phyloP scores from a whole-genome alignment of 2,113 vertebrate genomes.

The Muscicapa adusta region DNA sequence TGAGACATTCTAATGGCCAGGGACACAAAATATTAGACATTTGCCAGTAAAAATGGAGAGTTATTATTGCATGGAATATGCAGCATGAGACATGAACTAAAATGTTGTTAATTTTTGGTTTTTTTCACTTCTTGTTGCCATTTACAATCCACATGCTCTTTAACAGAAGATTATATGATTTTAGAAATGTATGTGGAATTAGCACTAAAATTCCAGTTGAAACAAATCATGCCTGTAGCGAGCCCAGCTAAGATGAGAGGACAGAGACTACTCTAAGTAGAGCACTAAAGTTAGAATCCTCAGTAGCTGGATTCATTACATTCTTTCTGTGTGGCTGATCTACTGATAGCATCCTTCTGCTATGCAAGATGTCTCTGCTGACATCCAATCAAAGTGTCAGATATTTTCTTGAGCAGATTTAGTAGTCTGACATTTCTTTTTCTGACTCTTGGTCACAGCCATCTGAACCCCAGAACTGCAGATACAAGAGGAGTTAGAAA shows the following conservation, averaged over 20 bases:
- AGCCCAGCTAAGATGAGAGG: neutral
- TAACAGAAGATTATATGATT: neutral
- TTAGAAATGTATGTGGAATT: neutral
- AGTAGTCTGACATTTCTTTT: slow-evolving; percentile 22
- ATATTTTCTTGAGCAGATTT: neutral
- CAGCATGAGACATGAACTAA: neutral
- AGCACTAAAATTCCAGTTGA: neutral
- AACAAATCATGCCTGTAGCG: neutral
- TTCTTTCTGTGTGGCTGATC: neutral
- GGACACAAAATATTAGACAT: neutral
- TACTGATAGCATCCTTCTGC: neutral
- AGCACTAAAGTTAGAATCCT: neutral
- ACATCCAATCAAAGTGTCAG: neutral
- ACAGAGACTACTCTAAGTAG: neutral
- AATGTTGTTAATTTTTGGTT: neutral
- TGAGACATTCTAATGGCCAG: neutral
- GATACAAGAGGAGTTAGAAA: neutral
- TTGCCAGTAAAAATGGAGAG: neutral
- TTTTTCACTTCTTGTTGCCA: neutral
- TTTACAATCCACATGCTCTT: neutral
- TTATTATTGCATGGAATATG: neutral
- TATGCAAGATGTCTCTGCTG: slow-evolving; percentile 34
- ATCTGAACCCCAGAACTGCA: neutral
- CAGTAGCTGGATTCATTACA: neutral
- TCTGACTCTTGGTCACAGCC: neutral